A percentile compares a stretch with the other conserved stretches of the same genome.
These are phyloP conservation scores for Pachymerium ferrugineum DNA, from an alignment of 2,888 invertebrate genomes.

Conservation along the genomic window DNA sequence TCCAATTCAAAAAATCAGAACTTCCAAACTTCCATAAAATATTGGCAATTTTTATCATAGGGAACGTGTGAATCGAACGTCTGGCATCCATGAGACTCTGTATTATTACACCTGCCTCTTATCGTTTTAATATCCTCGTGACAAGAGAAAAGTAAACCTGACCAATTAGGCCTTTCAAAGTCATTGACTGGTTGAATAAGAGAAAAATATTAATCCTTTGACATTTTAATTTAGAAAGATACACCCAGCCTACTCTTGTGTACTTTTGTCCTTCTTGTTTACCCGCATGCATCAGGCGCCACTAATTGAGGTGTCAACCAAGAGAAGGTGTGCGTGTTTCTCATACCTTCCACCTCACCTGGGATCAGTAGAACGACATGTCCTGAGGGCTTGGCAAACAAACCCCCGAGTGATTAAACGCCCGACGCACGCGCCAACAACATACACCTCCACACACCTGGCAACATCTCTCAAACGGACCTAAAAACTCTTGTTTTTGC, in stretches of 20 bases:
- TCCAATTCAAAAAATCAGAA: too few species aligned
- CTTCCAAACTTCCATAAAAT: too few species aligned
- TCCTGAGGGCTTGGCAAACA: slow-evolving; percentile 25
- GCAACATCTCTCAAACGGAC: slow-evolving; percentile 15
- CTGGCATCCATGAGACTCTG: not conserved
- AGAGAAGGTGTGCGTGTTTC: slow-evolving; percentile 17
- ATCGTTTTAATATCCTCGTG: slow-evolving; percentile 6
- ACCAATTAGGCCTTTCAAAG: slow-evolving; percentile 7
- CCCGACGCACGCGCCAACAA: not conserved
- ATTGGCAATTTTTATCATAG: too few species aligned
- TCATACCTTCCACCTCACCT: slow-evolving; percentile 17
- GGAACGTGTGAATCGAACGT: not conserved
- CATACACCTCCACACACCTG: slow-evolving; percentile 16
- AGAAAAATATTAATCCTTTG: slow-evolving; percentile 14
- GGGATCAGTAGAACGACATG: slow-evolving; percentile 25
- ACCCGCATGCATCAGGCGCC: slow-evolving; percentile 22
- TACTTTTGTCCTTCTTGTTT: slow-evolving; percentile 22
- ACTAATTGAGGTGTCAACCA: slow-evolving; percentile 15
- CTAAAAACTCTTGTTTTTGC: too few species aligned
- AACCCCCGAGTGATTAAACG: slow-evolving; percentile 26
- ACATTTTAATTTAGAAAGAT: slow-evolving; percentile 22
- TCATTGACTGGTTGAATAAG: not conserved
- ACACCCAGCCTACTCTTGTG: slow-evolving; percentile 8
- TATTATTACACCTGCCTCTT: not conserved
- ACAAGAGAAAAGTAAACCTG: slow-evolving; percentile 9